Base-by-base conservation (phyloP, 2,797 vertebrate species). In the Anomalospiza imberbis region DNA sequence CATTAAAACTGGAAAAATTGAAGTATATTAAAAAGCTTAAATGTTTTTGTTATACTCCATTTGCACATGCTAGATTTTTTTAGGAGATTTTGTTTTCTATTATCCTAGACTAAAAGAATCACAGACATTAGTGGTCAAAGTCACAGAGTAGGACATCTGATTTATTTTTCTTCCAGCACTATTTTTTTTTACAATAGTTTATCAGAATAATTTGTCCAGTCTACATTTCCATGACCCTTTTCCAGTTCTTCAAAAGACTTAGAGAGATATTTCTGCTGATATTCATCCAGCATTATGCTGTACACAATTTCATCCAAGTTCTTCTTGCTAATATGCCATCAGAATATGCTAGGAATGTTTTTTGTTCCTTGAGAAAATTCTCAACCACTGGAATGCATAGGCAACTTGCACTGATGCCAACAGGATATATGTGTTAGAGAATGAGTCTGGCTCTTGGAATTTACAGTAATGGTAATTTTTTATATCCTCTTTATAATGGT, bases 381-480 rank as follows among this genome's bases (percentile, higher is more conserved):
- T 61, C 3, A 2, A 31, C 25, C 22, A 28, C 3, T 51, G 47
- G 70, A 85, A 75, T 67, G 3, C 20, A 42, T 3, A 42, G 7
- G 5, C 11, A 74, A 42, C 38, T 71, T 1, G 0, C 14, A 42
- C 13, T 54, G 34, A 68, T 50, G 4, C 26, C 29, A 57, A 17
- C 0, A 3, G 7, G 3, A 10, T 55, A 21, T 12, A 2, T 12
- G 25, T 29, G 15, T 25, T 75, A 71, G 40, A 73, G 34, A 70
- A 50, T 22, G 5, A 60, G 75, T 62, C 29, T 74, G 11, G 7
- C 7, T 83, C 25, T 53, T 55, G n/a, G 12, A 62, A 60, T 29
- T 85, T 71, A 44, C 16, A 19, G 5, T 26, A 81, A 63, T 24
- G 7, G 5, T 42, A 88, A 63, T 62, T 58, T 58, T 57, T 57